Base-by-base conservation (phyloP, 2,888 invertebrate species). In the Euclidia mi region DNA sequence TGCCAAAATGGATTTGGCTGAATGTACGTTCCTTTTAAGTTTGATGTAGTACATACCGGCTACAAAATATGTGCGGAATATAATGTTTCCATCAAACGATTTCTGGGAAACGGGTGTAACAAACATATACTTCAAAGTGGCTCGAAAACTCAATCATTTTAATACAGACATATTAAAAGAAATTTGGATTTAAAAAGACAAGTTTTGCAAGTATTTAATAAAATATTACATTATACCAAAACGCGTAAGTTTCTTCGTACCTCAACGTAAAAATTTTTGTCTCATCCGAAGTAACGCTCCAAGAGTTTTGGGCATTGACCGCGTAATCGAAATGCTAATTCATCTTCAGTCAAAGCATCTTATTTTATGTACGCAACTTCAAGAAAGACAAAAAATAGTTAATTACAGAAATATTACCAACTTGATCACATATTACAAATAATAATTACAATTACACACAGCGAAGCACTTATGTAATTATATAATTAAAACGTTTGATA, bases 401-500 rank as follows among this genome's bases (percentile, higher is more conserved):
- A 41, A 20, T 41, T 20, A 41, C 11, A 11, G n/a, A 28, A 41
- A 6, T 6, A 42, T 31, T 42, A 34, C 42, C 18, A 18, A 25
- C 32, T 55, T 18, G 15, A 18, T 48, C 43, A 48, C 37, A 43
- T 43, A 37, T 0, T 38, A 48, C 37, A 48, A 50, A 56, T 45
- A 47, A 4, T 48, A 61, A 65, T 65, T 58, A 46, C 52, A 55
- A 41, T 37, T 46, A 51, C 38, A 40, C 34, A 44, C 31, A 17
- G 32, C 25, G 47, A 43, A 48, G 28, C 15, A 35, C 31, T 59
- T 46, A 47, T 44, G 25, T 56, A 55, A 56, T 40, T 28, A 41
- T 41, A 35, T 56, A 65, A 72, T 71, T 67, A 61, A 66, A 71
- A 51, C 52, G 50, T 60, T 66, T 64, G 47, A 58, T 56, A 37